phyloP scores from a whole-genome alignment of 1,140 invertebrate genomes.

The Drosophila insularis region DNA sequence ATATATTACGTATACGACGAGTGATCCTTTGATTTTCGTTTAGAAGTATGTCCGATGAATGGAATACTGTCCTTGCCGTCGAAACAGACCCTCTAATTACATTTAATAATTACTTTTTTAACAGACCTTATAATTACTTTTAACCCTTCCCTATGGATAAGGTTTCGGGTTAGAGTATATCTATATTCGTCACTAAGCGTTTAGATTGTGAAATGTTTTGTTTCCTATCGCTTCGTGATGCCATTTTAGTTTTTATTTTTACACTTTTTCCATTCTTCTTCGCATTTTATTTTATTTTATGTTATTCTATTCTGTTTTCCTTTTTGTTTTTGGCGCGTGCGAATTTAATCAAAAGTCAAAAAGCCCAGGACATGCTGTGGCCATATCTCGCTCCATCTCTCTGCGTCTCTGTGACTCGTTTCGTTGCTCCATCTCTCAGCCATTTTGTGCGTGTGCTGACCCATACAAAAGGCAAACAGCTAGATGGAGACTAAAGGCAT shows the following conservation, averaged over 20 bases:
- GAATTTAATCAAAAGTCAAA: conserved; percentile 80
- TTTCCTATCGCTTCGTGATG: background rate
- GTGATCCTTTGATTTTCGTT: too few relatives aligned
- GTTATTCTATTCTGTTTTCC: conserved; percentile 30
- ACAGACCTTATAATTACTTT: too few relatives aligned
- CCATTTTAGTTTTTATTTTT: conserved; percentile 34
- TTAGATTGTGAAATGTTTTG: background rate
- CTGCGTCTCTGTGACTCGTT: conserved; percentile 24
- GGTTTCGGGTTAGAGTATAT: background rate
- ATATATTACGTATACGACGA: too few relatives aligned
- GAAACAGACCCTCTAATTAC: too few relatives aligned
- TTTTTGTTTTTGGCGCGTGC: conserved; percentile 73
- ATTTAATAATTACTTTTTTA: too few relatives aligned
- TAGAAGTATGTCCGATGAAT: too few relatives aligned
- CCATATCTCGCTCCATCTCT: conserved; percentile 17
- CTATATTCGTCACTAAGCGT: background rate
- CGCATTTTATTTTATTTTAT: background rate
- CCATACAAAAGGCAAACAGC: conserved; percentile 65
- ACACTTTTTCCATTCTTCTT: conserved; percentile 40
- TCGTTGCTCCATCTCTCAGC: conserved; percentile 14
- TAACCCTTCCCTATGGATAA: too few relatives aligned
- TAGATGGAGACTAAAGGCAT: conserved; percentile 13
- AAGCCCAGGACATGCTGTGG: conserved; percentile 32
- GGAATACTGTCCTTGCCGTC: too few relatives aligned
- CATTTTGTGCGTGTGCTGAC: conserved; percentile 61